A percentile compares a stretch with the other conserved stretches of the same genome.
phyloP scores from a whole-genome alignment of 2,113 vertebrate species.

The Atrichornis clamosus region DNA sequence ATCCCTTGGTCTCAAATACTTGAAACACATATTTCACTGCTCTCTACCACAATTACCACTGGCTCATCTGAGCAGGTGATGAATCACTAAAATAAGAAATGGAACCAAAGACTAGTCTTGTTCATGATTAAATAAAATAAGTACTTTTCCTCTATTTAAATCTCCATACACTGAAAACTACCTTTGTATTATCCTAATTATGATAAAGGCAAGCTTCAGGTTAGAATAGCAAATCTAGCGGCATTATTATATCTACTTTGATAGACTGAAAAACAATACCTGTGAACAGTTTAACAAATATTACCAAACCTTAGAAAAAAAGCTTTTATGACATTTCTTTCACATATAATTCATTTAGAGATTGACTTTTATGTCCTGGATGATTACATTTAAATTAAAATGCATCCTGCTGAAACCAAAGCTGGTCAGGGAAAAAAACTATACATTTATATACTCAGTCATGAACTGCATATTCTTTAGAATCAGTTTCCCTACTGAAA shows the following conservation, averaged over 20 bases:
- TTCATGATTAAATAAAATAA: not conserved
- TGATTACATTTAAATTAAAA: not conserved
- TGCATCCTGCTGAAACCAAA: not conserved
- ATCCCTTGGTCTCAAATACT: not conserved
- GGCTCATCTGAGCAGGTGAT: not conserved
- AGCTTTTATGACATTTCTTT: not conserved
- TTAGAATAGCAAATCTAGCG: not conserved
- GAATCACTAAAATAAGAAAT: not conserved
- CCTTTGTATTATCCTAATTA: not conserved
- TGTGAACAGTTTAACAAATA: not conserved
- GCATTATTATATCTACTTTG: not conserved
- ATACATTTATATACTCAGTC: not conserved
- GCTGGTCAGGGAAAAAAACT: not conserved
- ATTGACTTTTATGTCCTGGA: not conserved
- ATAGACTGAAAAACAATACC: not conserved
- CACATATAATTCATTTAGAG: not conserved
- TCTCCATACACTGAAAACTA: not conserved
- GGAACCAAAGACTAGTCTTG: not conserved
- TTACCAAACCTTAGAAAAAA: not conserved
- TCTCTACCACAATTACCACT: not conserved
- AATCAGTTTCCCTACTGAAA: not conserved
- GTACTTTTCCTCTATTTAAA: not conserved
- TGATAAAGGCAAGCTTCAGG: not conserved
- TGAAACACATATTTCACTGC: not conserved
- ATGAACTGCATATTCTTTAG: not conserved